phyloP scores from a whole-genome alignment of 2,888 invertebrate species.

The Machimus rusticus region DNA sequence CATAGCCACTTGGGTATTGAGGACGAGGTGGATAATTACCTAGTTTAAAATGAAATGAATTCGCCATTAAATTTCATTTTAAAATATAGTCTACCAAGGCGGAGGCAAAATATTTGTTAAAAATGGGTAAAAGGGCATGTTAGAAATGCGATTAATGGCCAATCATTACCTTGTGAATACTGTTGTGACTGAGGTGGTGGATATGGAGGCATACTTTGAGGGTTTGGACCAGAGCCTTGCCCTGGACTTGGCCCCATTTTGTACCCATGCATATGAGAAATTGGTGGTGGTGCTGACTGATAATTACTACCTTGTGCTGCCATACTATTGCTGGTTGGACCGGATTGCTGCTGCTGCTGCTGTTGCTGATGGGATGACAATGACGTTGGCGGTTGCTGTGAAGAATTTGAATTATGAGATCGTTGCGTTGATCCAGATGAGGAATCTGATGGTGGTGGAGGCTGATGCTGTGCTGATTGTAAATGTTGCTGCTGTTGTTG shows the following conservation, averaged over 20 bases:
- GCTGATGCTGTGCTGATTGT: conserved; percentile 50
- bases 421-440: conserved; percentile 41
- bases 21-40: conserved; percentile 64
- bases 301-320: conserved; percentile 55
- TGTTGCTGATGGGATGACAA: conserved; percentile 58
- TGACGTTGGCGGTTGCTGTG: conserved; percentile 57
- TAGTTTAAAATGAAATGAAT: conserved; percentile 40
- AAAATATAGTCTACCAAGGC: not conserved
- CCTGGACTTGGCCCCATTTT: conserved; percentile 70
- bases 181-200: conserved; percentile 65
- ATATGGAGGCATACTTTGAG: conserved; percentile 67
- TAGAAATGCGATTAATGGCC: conserved; percentile 2
- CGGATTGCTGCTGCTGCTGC: conserved; percentile 54
- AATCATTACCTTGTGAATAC: conserved; percentile 65
- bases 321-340: conserved; percentile 59
- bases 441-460: conserved; percentile 41
- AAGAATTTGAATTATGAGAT: conserved; percentile 29
- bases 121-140: not conserved
- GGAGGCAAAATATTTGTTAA: not conserved
- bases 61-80: not conserved
- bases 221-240: conserved; percentile 63
- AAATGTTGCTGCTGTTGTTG: conserved; percentile 58
- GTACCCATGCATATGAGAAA: conserved; percentile 66
- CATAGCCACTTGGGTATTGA: conserved; percentile 68
- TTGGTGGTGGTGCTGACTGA: conserved; percentile 52